Evolutionary conservation across 2,888 invertebrate species (phyloP).

Genomic region (Trisateles emortualis): DNA sequence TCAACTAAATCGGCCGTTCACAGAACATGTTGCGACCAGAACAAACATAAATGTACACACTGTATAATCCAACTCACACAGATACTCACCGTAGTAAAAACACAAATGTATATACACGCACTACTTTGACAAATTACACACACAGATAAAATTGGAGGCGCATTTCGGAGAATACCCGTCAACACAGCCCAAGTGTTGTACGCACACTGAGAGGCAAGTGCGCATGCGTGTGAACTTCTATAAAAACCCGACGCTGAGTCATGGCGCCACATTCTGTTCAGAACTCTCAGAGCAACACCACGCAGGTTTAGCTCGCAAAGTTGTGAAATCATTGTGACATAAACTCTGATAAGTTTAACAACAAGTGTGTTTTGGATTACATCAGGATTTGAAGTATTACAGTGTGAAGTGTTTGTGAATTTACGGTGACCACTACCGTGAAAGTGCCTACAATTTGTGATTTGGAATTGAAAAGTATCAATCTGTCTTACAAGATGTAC

Average conservation of each 20-base stretch:
- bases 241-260: constrained; percentile 56
- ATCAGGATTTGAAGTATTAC: constrained; percentile 50
- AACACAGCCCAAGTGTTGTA: constrained; percentile 57
- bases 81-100: constrained; percentile 40
- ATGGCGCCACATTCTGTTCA: constrained; percentile 60
- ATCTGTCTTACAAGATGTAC: constrained; percentile 72
- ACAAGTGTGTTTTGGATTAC: constrained; percentile 57
- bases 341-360: constrained; percentile 56
- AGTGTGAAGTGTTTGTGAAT: constrained; percentile 63
- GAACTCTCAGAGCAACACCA: constrained; percentile 57
- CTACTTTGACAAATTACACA: constrained; percentile 49
- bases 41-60: constrained; percentile 40
- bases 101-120: constrained; percentile 43
- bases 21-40: constrained; percentile 66
- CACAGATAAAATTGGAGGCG: constrained; percentile 54
- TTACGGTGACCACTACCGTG: constrained; percentile 43
- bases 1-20: constrained; percentile 40
- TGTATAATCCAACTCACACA: constrained; percentile 55
- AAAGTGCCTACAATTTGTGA: constrained; percentile 65
- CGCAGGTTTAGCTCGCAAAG: constrained; percentile 60
- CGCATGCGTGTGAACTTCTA: constrained; percentile 56
- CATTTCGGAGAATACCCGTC: constrained; percentile 74
- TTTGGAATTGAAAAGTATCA: constrained; percentile 69
- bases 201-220: constrained; percentile 65
- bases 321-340: constrained; percentile 85